Base-by-base conservation (phyloP, 1,140 invertebrate species). In the Pomacea maculata region DNA sequence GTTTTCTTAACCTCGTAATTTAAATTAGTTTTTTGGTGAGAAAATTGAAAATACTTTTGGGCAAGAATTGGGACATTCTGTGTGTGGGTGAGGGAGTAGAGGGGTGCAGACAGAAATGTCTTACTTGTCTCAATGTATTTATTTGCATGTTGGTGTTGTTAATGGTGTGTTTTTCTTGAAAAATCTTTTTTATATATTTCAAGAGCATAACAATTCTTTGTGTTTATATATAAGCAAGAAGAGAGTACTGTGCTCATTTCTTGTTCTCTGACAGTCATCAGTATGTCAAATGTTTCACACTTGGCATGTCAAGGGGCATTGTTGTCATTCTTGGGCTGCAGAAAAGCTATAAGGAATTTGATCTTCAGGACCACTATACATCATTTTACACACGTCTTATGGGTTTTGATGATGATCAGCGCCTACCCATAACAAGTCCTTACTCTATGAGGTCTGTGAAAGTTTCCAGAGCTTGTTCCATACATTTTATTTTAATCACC, bases 381-480 rank as follows among this genome's bases (percentile, higher is more conserved):
- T 87, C 85, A 19, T 89, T 89, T 63, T 77, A 84, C n/a, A 88
- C 88, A 34, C 72, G 87, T 67, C 83, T 91, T 64, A 87, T 91
- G 45, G 89, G 89, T 57, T 84, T 85, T 54, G 90, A 90, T 67
- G 90, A 92, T 82, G 87, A 90, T 80, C 89, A 92, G 83, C 86
- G 91, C 12, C 86, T 88, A 68, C 86, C 88, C 81, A 88, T 93
- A 68, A 83, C 88, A 64, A 93, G 92, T 86, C 92, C 92, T 10
- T 93, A 92, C 80, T 92, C 92, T 10, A 87, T 88, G 55, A 90
- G 91, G 90, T 91, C 82, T 74, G 67, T 75, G 34, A 61, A 61
- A 14, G 57, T 61, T 61, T 11, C 15, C 57, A 61, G 8, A 61
- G 11, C 15, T 9, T 61, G 11, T 8, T 45, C 34, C 34, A 45